These are phyloP conservation scores for Drosophila prolongata DNA, from an alignment of 2,888 invertebrate genomes.

Conservation along the genomic window DNA sequence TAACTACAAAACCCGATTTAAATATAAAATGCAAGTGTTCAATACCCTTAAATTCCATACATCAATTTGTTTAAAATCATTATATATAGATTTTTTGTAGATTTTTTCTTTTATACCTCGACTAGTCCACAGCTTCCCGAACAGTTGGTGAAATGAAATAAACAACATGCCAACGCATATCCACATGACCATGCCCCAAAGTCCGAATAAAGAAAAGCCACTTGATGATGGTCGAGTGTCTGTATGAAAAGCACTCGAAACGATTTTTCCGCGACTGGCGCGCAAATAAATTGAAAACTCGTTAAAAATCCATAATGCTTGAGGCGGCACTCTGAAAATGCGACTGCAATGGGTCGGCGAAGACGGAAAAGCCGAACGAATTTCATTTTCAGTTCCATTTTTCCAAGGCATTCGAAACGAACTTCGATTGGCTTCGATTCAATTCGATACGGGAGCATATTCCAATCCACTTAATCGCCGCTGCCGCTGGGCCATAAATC, in stretches of 20 bases:
- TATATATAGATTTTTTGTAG: neutral
- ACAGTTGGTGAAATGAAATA: slow-evolving; percentile 12
- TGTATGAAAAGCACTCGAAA: too few species aligned
- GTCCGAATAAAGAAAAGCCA: too few species aligned
- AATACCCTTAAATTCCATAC: too few species aligned
- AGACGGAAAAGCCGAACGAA: slow-evolving; percentile 7
- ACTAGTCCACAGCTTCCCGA: slow-evolving; percentile 25
- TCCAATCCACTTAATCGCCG: slow-evolving; percentile 57
- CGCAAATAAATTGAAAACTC: too few species aligned
- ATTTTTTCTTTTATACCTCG: slow-evolving; percentile 2
- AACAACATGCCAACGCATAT: slow-evolving; percentile 22
- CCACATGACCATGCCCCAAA: slow-evolving; percentile 22
- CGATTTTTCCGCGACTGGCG: too few species aligned
- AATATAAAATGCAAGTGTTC: too few species aligned
- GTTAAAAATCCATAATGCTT: too few species aligned
- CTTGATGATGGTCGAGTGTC: too few species aligned
- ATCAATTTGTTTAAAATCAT: neutral
- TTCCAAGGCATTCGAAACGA: slow-evolving; percentile 19
- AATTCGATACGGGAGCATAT: slow-evolving; percentile 9
- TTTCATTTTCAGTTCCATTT: slow-evolving; percentile 41
- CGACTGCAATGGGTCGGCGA: slow-evolving; percentile 36
- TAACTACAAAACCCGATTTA: too few species aligned
- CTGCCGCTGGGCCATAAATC: slow-evolving; percentile 62
- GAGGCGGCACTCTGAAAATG: slow-evolving; percentile 51
- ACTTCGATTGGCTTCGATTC: slow-evolving; percentile 14